These are phyloP conservation scores for Troglohyphantes excavatus DNA, from an alignment of 2,888 invertebrate species.

Conservation along the genomic window DNA sequence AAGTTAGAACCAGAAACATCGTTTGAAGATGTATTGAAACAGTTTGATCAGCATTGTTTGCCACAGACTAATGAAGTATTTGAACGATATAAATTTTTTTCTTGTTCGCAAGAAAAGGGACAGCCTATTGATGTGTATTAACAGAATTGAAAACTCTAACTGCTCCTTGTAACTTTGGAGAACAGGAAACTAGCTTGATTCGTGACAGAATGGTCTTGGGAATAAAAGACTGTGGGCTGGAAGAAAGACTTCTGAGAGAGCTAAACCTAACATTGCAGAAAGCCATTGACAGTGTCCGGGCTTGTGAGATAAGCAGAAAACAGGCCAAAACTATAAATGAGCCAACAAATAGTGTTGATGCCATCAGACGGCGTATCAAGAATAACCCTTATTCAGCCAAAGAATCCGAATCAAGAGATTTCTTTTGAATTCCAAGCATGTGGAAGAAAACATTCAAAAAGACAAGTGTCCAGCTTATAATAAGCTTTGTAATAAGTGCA, in stretches of 20 bases:
- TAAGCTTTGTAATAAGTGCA: too few species aligned
- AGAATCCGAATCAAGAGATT: background rate
- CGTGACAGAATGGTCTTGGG: constrained; percentile 14
- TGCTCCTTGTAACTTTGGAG: constrained; percentile 1
- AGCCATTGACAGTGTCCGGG: background rate
- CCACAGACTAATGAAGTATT: too few species aligned
- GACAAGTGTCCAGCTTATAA: too few species aligned
- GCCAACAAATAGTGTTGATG: background rate
- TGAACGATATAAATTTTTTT: background rate
- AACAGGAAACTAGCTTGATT: background rate
- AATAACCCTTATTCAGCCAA: too few species aligned
- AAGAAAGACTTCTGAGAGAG: constrained; percentile 14
- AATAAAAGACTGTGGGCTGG: background rate
- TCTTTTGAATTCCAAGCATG: background rate
- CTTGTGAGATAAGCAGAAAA: background rate
- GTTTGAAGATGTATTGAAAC: too few species aligned
- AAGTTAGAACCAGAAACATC: too few species aligned
- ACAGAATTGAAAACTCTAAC: constrained; percentile 18
- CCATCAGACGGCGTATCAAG: too few species aligned
- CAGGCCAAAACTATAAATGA: background rate
- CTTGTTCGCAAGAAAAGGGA: constrained; percentile 7
- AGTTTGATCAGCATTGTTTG: too few species aligned
- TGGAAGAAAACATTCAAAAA: too few species aligned
- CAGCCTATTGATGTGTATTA: constrained; percentile 4
- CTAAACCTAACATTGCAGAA: background rate